phyloP scores from a whole-genome alignment of 1,140 invertebrate genomes.

The Drosophila sp. region DNA sequence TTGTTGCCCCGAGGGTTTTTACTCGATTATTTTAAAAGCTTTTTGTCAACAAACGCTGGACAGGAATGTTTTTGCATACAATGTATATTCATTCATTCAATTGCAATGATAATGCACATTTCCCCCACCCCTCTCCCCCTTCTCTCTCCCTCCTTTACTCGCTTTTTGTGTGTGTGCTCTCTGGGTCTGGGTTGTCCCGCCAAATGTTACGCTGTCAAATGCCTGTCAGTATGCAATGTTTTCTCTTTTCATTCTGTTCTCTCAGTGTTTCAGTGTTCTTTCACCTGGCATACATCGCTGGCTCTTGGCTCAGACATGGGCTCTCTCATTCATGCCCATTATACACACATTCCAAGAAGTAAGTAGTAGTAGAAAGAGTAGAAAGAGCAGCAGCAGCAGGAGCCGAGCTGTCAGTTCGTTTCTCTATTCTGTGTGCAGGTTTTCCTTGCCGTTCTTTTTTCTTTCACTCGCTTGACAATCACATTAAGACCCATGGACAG shows the following conservation, averaged over 20 bases:
- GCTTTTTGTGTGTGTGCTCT: slow-evolving; percentile 15
- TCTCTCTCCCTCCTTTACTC: not conserved
- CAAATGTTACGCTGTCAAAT: slow-evolving; percentile 71
- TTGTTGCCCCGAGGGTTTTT: slow-evolving; percentile 20
- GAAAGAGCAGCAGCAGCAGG: slow-evolving; percentile 1
- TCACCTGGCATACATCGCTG: slow-evolving; percentile 65
- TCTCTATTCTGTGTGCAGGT: slow-evolving; percentile 20
- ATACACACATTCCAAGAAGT: slow-evolving; percentile 59
- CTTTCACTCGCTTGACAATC: slow-evolving; percentile 62
- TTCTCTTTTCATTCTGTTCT: slow-evolving; percentile 23
- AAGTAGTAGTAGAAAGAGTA: slow-evolving; percentile 18
- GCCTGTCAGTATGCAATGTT: slow-evolving; percentile 55
- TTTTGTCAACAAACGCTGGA: slow-evolving; percentile 31
- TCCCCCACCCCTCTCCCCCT: not conserved
- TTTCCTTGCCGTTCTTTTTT: slow-evolving; percentile 47
- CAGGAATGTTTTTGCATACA: slow-evolving; percentile 14
- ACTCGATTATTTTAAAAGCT: slow-evolving; percentile 65
- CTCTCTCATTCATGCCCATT: slow-evolving; percentile 62
- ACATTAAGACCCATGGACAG: slow-evolving; percentile 60
- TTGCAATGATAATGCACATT: slow-evolving; percentile 60
- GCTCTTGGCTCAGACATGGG: slow-evolving; percentile 2
- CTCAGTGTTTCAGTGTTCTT: slow-evolving; percentile 13
- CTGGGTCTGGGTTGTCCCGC: slow-evolving; percentile 37
- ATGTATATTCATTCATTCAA: slow-evolving; percentile 47
- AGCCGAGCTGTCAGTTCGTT: slow-evolving; percentile 46